A percentile compares a stretch with the other conserved stretches of the same genome.
phyloP scores from a whole-genome alignment of 1,140 invertebrate species.

The Melanaphis sacchari region DNA sequence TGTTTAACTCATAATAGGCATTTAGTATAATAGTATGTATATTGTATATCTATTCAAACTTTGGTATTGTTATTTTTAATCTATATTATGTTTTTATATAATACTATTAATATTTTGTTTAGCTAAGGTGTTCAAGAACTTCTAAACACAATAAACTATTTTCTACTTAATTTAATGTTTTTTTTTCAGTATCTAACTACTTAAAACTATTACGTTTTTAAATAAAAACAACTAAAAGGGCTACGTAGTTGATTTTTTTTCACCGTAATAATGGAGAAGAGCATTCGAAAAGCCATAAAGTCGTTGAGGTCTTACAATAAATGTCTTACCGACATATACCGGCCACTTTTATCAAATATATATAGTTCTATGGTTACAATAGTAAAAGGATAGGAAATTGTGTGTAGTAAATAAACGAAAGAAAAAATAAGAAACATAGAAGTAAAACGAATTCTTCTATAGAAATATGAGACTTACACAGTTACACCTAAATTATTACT shows the following conservation, averaged over 20 bases:
- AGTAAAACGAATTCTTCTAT: background rate
- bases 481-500: background rate
- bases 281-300: background rate
- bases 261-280: background rate
- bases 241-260: background rate
- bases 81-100: background rate
- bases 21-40: too few species aligned
- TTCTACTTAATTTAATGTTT: background rate
- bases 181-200: background rate
- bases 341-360: background rate
- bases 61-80: background rate
- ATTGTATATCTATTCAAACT: background rate
- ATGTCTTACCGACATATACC: background rate
- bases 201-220: constrained; percentile 6
- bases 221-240: background rate
- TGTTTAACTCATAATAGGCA: background rate
- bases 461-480: background rate
- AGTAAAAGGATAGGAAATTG: background rate
- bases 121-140: background rate
- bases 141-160: background rate
- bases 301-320: constrained; percentile 21
- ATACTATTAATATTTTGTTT: background rate
- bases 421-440: background rate
- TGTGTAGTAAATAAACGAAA: background rate
- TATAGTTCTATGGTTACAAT: background rate